phyloP scores from a whole-genome alignment of 2,888 invertebrate species.

The Macrophya annulata region DNA sequence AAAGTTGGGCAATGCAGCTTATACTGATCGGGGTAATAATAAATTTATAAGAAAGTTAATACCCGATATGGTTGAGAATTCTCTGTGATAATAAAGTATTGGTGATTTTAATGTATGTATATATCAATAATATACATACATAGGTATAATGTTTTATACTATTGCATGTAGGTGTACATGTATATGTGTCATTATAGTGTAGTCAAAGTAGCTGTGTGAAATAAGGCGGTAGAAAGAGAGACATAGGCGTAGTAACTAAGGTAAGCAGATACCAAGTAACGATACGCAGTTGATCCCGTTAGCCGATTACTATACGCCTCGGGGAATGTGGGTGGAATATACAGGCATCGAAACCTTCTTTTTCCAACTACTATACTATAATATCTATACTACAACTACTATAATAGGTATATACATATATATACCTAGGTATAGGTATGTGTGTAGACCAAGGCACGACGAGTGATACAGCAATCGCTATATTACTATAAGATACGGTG shows the following conservation, averaged over 20 bases:
- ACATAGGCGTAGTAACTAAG: constrained; percentile 42
- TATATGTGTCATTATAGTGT: not conserved
- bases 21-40: not conserved
- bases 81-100: constrained; percentile 25
- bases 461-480: constrained; percentile 16
- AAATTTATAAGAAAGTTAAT: constrained; percentile 38
- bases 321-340: constrained; percentile 73
- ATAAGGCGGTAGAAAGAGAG: constrained; percentile 42
- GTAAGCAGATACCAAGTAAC: constrained; percentile 58
- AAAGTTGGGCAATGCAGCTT: not conserved
- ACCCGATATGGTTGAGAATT: constrained; percentile 45
- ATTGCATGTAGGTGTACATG: not conserved
- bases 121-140: not conserved
- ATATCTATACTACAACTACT: not conserved
- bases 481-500: not conserved
- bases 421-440: not conserved
- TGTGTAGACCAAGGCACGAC: not conserved
- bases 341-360: constrained; percentile 65
- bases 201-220: not conserved
- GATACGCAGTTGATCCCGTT: constrained; percentile 73
- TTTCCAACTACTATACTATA: constrained; percentile 51
- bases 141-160: not conserved
- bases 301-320: constrained; percentile 73
- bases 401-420: not conserved
- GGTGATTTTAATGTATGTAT: not conserved